These are phyloP conservation scores for Hypanus sabinus DNA, from an alignment of 2,113 vertebrate genomes.

Conservation along the genomic window DNA sequence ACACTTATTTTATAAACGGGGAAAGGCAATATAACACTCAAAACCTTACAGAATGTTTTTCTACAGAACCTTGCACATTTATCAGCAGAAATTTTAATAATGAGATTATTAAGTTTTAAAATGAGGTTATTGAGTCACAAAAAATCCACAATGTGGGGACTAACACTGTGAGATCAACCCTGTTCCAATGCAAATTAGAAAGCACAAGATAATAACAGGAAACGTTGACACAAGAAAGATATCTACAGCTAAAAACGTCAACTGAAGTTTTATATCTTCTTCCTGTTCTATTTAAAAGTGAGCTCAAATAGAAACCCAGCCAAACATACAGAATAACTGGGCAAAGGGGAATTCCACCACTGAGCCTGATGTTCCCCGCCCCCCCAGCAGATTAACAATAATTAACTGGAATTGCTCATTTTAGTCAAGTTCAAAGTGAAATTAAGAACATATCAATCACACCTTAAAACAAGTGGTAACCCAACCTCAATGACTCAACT, in stretches of 20 bases:
- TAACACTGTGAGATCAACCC: not conserved
- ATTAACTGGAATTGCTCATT: slow-evolving; percentile 7
- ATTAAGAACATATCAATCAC: not conserved
- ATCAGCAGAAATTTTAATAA: not conserved
- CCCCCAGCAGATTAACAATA: no score
- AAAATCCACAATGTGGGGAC: not conserved
- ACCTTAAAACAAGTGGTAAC: slow-evolving; percentile 16
- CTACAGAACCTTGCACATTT: not conserved
- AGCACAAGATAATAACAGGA: slow-evolving; percentile 13
- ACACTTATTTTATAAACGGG: not conserved
- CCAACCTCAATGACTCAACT: not conserved
- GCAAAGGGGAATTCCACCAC: not conserved
- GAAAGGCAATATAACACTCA: not conserved
- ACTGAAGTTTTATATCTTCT: slow-evolving; percentile 12
- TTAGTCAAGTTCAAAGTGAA: slow-evolving; percentile 11
- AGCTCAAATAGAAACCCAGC: slow-evolving; percentile 23
- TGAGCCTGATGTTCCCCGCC: not conserved
- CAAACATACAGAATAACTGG: not conserved
- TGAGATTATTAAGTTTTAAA: not conserved
- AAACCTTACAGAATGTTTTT: not conserved
- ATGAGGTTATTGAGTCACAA: not conserved
- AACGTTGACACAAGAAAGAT: not conserved
- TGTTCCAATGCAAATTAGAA: not conserved
- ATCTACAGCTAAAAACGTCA: not conserved
- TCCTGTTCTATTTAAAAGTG: slow-evolving; percentile 31